Percentiles rank a stretch among this genome's conserved stretches.
Conservation (phyloP, 1,140 invertebrate species). For the Lethrus apterus region DNA sequence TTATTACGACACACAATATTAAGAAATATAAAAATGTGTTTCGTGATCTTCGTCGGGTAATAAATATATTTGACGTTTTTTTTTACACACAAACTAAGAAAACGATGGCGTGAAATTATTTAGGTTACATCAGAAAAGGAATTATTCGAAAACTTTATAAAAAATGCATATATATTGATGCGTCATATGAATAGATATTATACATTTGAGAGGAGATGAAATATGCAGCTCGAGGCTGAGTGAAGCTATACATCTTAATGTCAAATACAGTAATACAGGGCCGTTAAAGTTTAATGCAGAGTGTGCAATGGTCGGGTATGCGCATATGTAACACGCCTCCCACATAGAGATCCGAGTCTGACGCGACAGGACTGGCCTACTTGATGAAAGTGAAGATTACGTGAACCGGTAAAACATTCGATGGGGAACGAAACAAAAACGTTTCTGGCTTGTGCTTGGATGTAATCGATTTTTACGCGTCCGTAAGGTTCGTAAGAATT, state of each 20-base stretch:
- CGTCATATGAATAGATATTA: slow-evolving; percentile 16
- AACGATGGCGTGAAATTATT: too few species aligned
- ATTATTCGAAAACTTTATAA: slow-evolving; percentile 8
- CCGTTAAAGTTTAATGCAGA: slow-evolving; percentile 20
- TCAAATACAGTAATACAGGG: slow-evolving; percentile 19
- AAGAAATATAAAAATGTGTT: too few species aligned
- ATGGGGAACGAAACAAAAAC: too few species aligned
- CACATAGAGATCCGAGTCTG: slow-evolving; percentile 6
- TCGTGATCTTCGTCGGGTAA: too few species aligned
- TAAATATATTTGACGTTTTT: too few species aligned
- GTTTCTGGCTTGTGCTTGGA: too few species aligned
- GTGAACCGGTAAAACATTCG: too few species aligned
- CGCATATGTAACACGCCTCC: slow-evolving; percentile 10
- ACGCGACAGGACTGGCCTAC: slow-evolving; percentile 3
- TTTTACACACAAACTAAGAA: too few species aligned
- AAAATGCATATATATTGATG: slow-evolving; percentile 15
- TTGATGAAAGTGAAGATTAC: slow-evolving; percentile 4
- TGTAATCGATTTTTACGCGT: too few species aligned
- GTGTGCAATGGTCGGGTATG: slow-evolving; percentile 8
- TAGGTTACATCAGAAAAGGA: neutral
- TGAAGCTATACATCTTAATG: slow-evolving; percentile 23
- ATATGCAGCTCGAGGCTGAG: slow-evolving; percentile 14
- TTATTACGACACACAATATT: too few species aligned
- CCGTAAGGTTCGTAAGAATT: too few species aligned
- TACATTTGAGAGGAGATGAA: slow-evolving; percentile 15